A percentile compares a stretch with the other conserved stretches of the same genome.
Evolutionary conservation across 2,113 vertebrate genomes (phyloP).

Genomic region (Zosterops japonicus): DNA sequence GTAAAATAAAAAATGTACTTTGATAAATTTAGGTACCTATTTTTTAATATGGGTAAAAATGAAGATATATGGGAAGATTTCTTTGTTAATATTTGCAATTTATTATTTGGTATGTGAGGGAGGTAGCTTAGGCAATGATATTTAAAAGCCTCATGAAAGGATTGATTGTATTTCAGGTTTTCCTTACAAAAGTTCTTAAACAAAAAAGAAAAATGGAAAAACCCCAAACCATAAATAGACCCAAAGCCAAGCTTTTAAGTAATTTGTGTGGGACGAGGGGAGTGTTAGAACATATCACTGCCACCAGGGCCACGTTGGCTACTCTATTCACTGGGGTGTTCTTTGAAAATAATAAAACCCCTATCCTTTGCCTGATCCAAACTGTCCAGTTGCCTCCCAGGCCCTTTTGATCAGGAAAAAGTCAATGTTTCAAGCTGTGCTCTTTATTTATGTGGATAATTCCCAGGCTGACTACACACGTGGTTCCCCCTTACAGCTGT

Average conservation of each 20-base stretch:
- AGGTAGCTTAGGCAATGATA: neutral
- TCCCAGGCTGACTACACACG: neutral
- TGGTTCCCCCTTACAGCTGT: constrained; percentile 49
- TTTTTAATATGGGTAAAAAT: neutral
- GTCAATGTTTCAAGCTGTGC: constrained; percentile 66
- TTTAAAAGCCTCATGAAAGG: constrained; percentile 1
- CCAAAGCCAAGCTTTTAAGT: neutral
- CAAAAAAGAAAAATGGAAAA: neutral
- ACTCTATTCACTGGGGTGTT: neutral
- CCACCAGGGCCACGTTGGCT: neutral
- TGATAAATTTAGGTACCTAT: neutral
- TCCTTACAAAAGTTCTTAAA: neutral
- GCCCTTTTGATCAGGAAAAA: constrained; percentile 70
- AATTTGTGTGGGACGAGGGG: neutral
- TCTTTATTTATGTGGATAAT: constrained; percentile 62
- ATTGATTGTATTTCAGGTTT: constrained; percentile 2
- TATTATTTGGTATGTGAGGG: neutral
- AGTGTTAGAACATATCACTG: neutral
- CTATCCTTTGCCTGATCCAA: constrained; percentile 51
- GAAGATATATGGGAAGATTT: neutral
- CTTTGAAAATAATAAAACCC: constrained; percentile 62
- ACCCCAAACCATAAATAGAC: neutral
- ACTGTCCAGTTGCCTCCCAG: constrained; percentile 53
- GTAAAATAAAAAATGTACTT: neutral
- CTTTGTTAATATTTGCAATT: neutral